These are phyloP conservation scores for Malacoctenus gilli DNA, from an alignment of 2,797 vertebrate genomes.

Conservation along the genomic window DNA sequence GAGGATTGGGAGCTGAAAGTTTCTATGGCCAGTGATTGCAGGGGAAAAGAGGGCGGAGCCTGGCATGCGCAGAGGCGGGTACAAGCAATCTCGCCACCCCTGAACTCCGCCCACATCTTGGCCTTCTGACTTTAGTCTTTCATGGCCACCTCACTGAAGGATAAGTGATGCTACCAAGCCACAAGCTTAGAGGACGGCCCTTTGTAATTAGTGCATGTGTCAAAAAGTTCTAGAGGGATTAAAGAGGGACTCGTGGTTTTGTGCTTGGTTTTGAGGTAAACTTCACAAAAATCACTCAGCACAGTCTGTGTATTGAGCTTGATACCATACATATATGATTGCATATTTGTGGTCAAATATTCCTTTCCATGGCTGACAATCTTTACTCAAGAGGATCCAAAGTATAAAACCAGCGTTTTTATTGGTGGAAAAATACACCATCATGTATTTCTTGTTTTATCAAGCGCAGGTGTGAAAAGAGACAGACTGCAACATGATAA, in stretches of 20 bases:
- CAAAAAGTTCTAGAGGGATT: too few species aligned
- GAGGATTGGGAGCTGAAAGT: constrained; percentile 23
- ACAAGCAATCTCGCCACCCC: constrained; percentile 47
- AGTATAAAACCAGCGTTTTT: too few species aligned
- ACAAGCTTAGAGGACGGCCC: constrained; percentile 20
- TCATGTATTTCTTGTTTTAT: too few species aligned
- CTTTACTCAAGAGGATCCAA: too few species aligned
- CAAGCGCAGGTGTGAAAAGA: too few species aligned
- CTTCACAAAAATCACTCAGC: background rate
- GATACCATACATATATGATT: too few species aligned
- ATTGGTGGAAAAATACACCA: too few species aligned
- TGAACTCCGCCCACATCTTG: constrained; percentile 33
- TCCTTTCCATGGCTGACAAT: too few species aligned
- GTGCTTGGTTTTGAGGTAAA: too few species aligned
- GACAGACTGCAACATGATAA: background rate
- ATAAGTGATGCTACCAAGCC: constrained; percentile 22
- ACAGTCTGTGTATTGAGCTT: background rate
- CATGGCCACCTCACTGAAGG: constrained; percentile 30
- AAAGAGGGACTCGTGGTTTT: too few species aligned
- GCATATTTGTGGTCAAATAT: too few species aligned
- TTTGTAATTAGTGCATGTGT: background rate
- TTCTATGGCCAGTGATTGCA: constrained; percentile 19
- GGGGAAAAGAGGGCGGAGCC: constrained; percentile 38
- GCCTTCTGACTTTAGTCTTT: too few species aligned
- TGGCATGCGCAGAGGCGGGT: constrained; percentile 15